These are phyloP conservation scores for Julus scanicus DNA, from an alignment of 2,888 invertebrate genomes.

Conservation along the genomic window DNA sequence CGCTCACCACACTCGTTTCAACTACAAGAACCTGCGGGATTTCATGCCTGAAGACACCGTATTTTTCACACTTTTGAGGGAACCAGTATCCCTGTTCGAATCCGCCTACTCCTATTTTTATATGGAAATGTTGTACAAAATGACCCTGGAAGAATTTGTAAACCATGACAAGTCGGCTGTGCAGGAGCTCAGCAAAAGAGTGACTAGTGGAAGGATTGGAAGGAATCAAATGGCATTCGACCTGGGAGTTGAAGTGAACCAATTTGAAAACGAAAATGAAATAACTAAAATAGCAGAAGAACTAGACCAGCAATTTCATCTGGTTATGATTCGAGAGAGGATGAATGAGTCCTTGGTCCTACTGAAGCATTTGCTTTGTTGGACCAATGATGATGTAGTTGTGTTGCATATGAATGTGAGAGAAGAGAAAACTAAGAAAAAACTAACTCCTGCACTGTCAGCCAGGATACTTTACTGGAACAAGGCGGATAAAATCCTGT, in stretches of 20 bases:
- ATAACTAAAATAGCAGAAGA: not conserved
- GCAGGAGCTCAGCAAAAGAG: not conserved
- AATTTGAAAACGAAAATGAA: constrained; percentile 42
- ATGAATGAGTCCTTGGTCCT: constrained; percentile 65
- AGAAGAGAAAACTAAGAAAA: not conserved
- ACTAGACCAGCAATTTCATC: constrained; percentile 61
- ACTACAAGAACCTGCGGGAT: constrained; percentile 37
- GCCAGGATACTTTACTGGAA: constrained; percentile 55
- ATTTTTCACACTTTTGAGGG: constrained; percentile 58
- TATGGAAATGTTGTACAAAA: not conserved
- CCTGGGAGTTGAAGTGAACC: constrained; percentile 37
- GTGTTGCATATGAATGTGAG: constrained; percentile 60
- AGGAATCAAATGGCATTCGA: constrained; percentile 57
- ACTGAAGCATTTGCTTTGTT: constrained; percentile 64
- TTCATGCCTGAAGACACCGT: constrained; percentile 57
- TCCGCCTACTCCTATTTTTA: constrained; percentile 50
- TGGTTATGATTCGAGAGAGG: constrained; percentile 65
- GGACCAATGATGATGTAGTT: constrained; percentile 64
- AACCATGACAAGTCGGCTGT: not conserved
- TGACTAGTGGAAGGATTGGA: constrained; percentile 41
- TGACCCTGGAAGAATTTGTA: constrained; percentile 3
- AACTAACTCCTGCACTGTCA: constrained; percentile 27
- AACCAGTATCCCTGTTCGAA: constrained; percentile 58
- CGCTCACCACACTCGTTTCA: constrained; percentile 59
- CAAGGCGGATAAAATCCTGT: constrained; percentile 60